Conservation (phyloP, 2,113 vertebrate species). For the Percopsis transmontana region DNA sequence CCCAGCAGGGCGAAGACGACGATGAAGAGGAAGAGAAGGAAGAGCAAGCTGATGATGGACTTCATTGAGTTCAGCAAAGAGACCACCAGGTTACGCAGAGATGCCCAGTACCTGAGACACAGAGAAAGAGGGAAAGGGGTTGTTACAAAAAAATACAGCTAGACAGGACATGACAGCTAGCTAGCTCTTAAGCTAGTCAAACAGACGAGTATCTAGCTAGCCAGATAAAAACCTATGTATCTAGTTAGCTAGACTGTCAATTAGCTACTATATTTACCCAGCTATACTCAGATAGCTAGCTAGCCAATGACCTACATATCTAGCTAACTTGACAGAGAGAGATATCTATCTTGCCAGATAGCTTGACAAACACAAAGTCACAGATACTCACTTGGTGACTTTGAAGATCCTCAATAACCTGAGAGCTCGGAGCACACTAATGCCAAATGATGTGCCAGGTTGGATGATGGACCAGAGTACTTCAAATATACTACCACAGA, state of each 20-base stretch:
- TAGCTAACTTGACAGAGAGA: slow-evolving; percentile 17
- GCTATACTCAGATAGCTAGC: too few relatives aligned
- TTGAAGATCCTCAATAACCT: slow-evolving; percentile 98
- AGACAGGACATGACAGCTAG: too few relatives aligned
- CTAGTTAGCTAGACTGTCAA: too few relatives aligned
- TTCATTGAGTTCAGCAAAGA: slow-evolving; percentile 98
- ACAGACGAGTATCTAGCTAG: too few relatives aligned
- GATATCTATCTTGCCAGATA: neutral
- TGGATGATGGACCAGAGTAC: slow-evolving; percentile 94
- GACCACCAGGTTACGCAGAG: slow-evolving; percentile 93
- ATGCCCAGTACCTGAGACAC: slow-evolving; percentile 89
- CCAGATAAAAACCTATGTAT: too few relatives aligned
- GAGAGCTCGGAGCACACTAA: slow-evolving; percentile 96
- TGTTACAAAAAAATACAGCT: fast-evolving
- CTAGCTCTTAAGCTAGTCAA: too few relatives aligned
- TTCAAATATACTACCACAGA: slow-evolving; percentile 96
- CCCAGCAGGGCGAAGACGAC: slow-evolving; percentile 95
- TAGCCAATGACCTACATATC: neutral
- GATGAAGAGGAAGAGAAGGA: slow-evolving; percentile 97
- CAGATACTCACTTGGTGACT: slow-evolving; percentile 92
- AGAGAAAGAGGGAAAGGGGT: slow-evolving; percentile 5
- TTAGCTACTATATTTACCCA: too few relatives aligned
- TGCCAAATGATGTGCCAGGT: slow-evolving; percentile 95
- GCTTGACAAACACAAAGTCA: neutral
- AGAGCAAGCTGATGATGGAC: slow-evolving; percentile 96